Evolutionary conservation across 2,113 vertebrate genomes (phyloP).

Genomic region (Nematolebias whitei): DNA sequence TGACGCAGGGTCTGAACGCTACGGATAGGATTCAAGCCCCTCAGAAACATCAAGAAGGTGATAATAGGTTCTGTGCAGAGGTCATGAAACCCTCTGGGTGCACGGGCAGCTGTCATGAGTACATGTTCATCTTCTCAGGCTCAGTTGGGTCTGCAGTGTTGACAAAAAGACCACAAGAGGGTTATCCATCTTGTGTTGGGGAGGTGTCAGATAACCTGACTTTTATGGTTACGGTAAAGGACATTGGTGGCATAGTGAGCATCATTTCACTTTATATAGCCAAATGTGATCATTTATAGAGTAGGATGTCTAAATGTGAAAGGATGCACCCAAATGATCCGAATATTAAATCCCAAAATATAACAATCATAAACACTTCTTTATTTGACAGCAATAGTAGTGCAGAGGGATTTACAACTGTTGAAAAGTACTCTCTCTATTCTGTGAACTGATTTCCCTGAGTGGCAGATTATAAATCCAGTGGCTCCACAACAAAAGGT

Average conservation of each 20-base stretch:
- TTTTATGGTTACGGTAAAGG: slow-evolving; percentile 24
- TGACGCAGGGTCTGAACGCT: slow-evolving; percentile 37
- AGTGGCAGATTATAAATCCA: not conserved
- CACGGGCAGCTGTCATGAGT: slow-evolving; percentile 51
- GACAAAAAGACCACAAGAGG: slow-evolving; percentile 57
- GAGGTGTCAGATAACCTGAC: slow-evolving; percentile 45
- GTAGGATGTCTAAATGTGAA: slow-evolving; percentile 37
- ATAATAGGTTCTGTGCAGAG: slow-evolving; percentile 60
- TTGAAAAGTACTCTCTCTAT: slow-evolving; percentile 12
- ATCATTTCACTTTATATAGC: slow-evolving; percentile 33
- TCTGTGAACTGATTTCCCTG: slow-evolving; percentile 20
- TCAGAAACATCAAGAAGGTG: slow-evolving; percentile 68
- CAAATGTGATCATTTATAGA: slow-evolving; percentile 37
- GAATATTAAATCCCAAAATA: slow-evolving; percentile 41
- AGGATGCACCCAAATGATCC: slow-evolving; percentile 6
- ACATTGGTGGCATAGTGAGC: slow-evolving; percentile 12
- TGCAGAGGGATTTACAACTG: slow-evolving; percentile 34
- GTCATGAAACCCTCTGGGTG: slow-evolving; percentile 49
- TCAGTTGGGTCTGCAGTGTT: slow-evolving; percentile 11
- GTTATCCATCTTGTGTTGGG: slow-evolving; percentile 28
- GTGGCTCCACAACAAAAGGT: not conserved
- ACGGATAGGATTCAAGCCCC: slow-evolving; percentile 19
- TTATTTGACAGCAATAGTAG: slow-evolving; percentile 19
- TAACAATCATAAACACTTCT: slow-evolving; percentile 40
- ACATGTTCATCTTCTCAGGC: slow-evolving; percentile 30